phyloP scores from a whole-genome alignment of 2,113 vertebrate species.

The Leucosticte australis region DNA sequence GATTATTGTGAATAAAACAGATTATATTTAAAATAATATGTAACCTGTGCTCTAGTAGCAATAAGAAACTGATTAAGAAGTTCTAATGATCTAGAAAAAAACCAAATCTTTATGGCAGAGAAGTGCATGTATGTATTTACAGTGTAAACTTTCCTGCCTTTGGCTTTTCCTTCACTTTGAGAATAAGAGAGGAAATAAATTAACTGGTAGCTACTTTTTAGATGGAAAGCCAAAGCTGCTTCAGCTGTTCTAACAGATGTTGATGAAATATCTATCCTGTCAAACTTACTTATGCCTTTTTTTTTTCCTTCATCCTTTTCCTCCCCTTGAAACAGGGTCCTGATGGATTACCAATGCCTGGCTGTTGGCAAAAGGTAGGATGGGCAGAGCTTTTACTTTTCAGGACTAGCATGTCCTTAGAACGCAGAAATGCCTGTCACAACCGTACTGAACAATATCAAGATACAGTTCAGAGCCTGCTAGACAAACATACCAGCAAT shows the following conservation, averaged over 20 bases:
- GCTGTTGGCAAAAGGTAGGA: slow-evolving; percentile 98
- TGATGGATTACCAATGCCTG: slow-evolving; percentile 98
- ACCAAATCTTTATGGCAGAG: background rate
- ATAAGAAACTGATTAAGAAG: background rate
- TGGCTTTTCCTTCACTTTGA: slow-evolving; percentile 20
- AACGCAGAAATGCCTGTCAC: background rate
- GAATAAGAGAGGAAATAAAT: background rate
- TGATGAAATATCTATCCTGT: background rate
- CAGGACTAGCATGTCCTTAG: background rate
- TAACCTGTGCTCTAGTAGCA: background rate
- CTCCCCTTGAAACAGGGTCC: slow-evolving; percentile 83
- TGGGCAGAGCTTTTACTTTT: background rate
- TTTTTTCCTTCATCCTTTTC: background rate
- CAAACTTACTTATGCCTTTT: background rate
- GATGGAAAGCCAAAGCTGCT: background rate
- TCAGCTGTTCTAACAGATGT: background rate
- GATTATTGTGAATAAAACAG: background rate
- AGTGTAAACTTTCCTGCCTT: background rate
- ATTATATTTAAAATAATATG: background rate
- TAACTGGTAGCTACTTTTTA: background rate
- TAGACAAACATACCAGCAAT: background rate
- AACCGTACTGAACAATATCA: background rate
- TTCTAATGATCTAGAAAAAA: background rate
- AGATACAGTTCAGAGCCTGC: background rate
- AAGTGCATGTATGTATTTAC: background rate